Conservation (phyloP, 2,113 vertebrate genomes). For the Hippocampus mohnikei region DNA sequence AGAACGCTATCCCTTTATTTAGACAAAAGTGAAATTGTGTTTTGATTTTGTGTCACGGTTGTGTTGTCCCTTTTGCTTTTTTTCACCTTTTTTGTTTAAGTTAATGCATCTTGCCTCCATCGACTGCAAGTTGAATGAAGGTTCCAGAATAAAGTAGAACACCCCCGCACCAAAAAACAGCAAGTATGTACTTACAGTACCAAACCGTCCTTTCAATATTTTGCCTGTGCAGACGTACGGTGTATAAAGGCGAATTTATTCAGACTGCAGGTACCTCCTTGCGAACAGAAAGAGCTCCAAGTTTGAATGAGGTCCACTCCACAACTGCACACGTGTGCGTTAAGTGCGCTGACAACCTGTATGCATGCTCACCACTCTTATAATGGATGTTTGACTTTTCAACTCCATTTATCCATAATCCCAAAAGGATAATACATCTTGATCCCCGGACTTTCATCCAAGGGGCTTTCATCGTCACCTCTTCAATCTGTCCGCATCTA, state of each 20-base stretch:
- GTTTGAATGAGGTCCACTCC: background rate
- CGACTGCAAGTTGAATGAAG: background rate
- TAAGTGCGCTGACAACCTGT: background rate
- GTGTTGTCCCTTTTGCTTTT: too few species aligned
- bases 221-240: too few species aligned
- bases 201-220: background rate
- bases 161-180: too few species aligned
- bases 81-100: background rate
- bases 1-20: background rate
- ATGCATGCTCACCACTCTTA: constrained; percentile 5
- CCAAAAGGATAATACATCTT: constrained; percentile 4
- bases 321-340: background rate
- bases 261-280: background rate
- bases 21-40: background rate
- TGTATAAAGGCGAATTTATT: too few species aligned
- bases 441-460: constrained; percentile 7
- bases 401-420: constrained; percentile 9
- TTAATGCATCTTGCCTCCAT: background rate
- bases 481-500: constrained; percentile 4
- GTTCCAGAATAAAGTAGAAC: background rate
- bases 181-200: too few species aligned
- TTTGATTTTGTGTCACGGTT: background rate
- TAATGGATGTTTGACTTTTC: constrained; percentile 16
- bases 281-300: background rate
- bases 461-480: constrained; percentile 2